Base-by-base conservation (phyloP, 2,888 invertebrate species). In the Agrochola litura region DNA sequence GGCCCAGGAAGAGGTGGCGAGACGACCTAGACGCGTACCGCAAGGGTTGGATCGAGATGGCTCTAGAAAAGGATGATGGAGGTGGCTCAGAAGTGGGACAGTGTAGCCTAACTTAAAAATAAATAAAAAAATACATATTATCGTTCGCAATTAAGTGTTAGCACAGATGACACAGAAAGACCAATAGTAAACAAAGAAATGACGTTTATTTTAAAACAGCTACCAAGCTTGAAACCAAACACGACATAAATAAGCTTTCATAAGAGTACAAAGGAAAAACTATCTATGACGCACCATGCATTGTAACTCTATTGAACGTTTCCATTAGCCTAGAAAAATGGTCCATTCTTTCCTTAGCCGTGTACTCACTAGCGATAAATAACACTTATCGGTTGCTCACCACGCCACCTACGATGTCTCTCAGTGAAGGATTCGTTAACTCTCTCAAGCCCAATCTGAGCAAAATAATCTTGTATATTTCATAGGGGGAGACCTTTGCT, bases 311-410 rank as follows among this genome's bases (percentile, higher is more conserved):
- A 56, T 52, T 60, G 52, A 65, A 65, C n/a, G n/a, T 68, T 67
- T 75, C 65, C 75, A 80, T 75, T 74, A 80, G 58, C 68, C 41
- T 14, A 73, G 67, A 68, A 68, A 58, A 79, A 63, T 79, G 16
- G 10, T 58, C 25, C 56, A 37, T 19, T 6, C 2, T 46, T 25
- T 8, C 8, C 5, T 41, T 54, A 64, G 41, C 46, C 2, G 8
- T 25, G 54, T 22, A 14, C 6, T 43, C 58, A 58, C 58, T 58
- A 25, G n/a, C 25, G 12, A 25, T 58, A 58, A 46, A 16, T 19
- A 30, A n/a, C 16, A 25, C 73, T 9, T 19, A 5, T 1, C 10
- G 2, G 14, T 58, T n/a, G 19, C 25, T 14, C n/a, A 19, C 16
- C n/a, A 14, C 10, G 16, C 25, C 16, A 22, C 6, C n/a, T 68